Base-by-base conservation (phyloP, 2,888 invertebrate genomes). In the Salpingus planirostris region DNA sequence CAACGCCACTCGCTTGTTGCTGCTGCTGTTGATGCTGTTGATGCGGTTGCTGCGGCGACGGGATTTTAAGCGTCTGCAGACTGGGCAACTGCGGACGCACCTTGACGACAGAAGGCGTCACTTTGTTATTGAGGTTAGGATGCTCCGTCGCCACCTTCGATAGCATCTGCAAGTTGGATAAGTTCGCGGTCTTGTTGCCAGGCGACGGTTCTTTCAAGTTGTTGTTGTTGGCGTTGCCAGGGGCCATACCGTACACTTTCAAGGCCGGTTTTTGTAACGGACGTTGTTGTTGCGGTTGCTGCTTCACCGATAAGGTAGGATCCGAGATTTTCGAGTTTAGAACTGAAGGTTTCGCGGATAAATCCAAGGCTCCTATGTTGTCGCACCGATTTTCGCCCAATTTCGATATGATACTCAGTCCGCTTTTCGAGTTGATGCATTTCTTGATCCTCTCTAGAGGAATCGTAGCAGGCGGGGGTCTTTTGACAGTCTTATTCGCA, bases 111-210 rank as follows among this genome's bases (percentile, higher is more conserved):
- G 18, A 5, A 5, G 5, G 18, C 13, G 36, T 12, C 5, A 33
- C 33, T 29, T 54, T 55, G 31, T 50, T n/a, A n/a, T n/a, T 57
- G 24, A 55, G 31, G 1, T 44, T 48, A 4, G 44, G 38, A 36
- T 64, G 62, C 40, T 63, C 62, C 0, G 57, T 48, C 0, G 64
- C 64, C 2, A 64, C 64, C 39, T 64, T 64, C 3, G 62, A 63
- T 13, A 76, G 57, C 60, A 75, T 65, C 52, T 75, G 71, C 29
- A 77, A 59, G 50, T 76, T 76, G 6, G 62, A 61, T 11, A 62
- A 31, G 25, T 28, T 32, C 5, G 4, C 23, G 13, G 23, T 28
- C 10, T 24, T 32, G 27, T 21, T 33, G 12, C 15, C 28, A 2
- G 32, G 18, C 14, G 31, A 10, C 23, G 4, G 7, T 5, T 23